Base-by-base conservation (phyloP, 2,113 vertebrate species). In the Leptosomus discolor region DNA sequence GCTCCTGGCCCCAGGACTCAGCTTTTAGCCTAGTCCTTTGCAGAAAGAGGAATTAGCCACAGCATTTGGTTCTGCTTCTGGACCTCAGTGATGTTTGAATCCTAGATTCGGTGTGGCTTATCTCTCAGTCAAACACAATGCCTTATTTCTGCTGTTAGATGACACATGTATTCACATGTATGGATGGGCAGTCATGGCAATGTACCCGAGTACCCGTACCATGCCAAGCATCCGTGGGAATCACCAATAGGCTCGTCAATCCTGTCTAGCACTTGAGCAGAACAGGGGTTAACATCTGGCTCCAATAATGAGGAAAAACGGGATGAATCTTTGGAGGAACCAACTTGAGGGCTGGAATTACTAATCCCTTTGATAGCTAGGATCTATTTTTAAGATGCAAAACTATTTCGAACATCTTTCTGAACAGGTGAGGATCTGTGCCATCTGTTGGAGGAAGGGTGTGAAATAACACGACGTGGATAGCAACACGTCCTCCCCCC, bases 391-490 rank as follows among this genome's bases (percentile, higher is more conserved):
- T 95, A 90, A 88, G 46, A 73, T 30, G 14, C 32, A 53, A 63
- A 88, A 45, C 82, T 45, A 83, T 85, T 87, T 94, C 50, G 73
- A 74, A 76, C 53, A 58, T 83, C 74, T 88, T 82, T 57, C 30
- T 48, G 46, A 94, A 85, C 90, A 94, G 95, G 90, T 96, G 90
- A 95, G 85, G 85, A 94, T 92, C 85, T 77, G 17, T 79, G 88
- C 90, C 93, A 88, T 94, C 82, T 95, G 92, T 93, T 77, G 95
- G 67, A 76, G 82, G 65, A 84, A 81, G 71, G 60, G 64, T 95
- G 85, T 93, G 96, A 94, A 94, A 90, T 58, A 91, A 43, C 83
- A 43, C 71, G 85, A 30, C 50, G 20, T 30, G 58, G 60, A 51
- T 8, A 80, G 75, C 82, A 86, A 70, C 61, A 65, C 65, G 21